phyloP scores from a whole-genome alignment of 2,113 vertebrate genomes.

The Typhlomys cinereus region DNA sequence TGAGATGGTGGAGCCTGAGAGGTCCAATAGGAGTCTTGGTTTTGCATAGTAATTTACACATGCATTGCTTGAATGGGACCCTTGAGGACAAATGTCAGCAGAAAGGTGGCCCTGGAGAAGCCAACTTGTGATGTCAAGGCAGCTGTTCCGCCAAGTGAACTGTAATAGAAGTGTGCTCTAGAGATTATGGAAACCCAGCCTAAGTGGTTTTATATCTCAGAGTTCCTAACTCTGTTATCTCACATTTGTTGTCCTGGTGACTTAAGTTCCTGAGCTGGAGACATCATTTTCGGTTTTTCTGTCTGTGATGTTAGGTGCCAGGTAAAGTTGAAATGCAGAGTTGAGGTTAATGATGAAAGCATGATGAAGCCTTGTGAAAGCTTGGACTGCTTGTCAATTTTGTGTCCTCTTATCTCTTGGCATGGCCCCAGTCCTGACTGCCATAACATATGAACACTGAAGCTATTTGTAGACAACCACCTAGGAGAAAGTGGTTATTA shows the following conservation, averaged over 20 bases:
- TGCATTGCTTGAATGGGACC: not conserved
- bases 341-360: not conserved
- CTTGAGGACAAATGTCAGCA: not conserved
- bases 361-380: not conserved
- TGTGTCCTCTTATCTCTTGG: not conserved
- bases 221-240: not conserved
- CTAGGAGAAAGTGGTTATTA: too few species aligned
- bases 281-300: not conserved
- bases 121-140: not conserved
- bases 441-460: not conserved
- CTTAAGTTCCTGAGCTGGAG: not conserved
- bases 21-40: not conserved
- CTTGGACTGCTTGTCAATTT: not conserved
- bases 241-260: not conserved
- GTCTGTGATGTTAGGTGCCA: not conserved
- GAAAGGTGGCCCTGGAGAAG: not conserved
- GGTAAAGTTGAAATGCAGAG: not conserved
- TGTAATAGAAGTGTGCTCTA: not conserved
- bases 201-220: not conserved
- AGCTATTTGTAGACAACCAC: too few species aligned
- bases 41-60: slow-evolving; percentile 39
- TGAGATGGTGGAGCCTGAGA: not conserved
- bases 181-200: not conserved
- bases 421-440: not conserved
- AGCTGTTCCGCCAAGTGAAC: not conserved